Conservation (phyloP, 2,797 vertebrate genomes). For the Botia almorhae region DNA sequence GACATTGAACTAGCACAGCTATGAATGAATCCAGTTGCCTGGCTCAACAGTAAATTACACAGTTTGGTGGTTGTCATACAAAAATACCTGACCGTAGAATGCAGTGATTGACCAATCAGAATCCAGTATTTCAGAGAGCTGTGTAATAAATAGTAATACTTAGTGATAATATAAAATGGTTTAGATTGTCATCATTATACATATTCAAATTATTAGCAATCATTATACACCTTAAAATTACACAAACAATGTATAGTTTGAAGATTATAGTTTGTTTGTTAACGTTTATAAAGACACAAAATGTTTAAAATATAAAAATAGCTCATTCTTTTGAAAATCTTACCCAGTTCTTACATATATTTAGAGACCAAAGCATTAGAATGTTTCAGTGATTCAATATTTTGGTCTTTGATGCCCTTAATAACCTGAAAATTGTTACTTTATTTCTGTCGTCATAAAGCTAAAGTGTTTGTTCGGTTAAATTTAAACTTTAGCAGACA, state of each 20-base stretch:
- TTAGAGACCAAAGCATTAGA: background rate
- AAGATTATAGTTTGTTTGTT: too few species aligned
- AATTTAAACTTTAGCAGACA: conserved; percentile 5
- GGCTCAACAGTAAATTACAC: too few species aligned
- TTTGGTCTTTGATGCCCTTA: conserved; percentile 44
- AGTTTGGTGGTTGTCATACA: too few species aligned
- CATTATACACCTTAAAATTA: background rate
- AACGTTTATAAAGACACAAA: background rate
- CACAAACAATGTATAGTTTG: background rate
- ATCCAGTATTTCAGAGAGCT: background rate
- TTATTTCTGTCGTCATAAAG: background rate
- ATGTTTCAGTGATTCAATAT: background rate
- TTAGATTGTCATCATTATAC: background rate
- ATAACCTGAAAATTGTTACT: background rate
- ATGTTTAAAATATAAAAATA: conserved; percentile 6
- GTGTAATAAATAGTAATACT: background rate
- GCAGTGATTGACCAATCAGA: background rate
- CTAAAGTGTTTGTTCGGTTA: conserved; percentile 22
- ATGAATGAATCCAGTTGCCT: too few species aligned
- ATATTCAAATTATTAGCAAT: background rate
- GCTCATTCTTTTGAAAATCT: conserved; percentile 1
- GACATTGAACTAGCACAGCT: background rate
- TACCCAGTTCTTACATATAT: too few species aligned
- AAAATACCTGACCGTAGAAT: background rate
- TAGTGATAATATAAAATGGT: too few species aligned